phyloP scores from a whole-genome alignment of 1,140 invertebrate species.

The Tribolium madens region DNA sequence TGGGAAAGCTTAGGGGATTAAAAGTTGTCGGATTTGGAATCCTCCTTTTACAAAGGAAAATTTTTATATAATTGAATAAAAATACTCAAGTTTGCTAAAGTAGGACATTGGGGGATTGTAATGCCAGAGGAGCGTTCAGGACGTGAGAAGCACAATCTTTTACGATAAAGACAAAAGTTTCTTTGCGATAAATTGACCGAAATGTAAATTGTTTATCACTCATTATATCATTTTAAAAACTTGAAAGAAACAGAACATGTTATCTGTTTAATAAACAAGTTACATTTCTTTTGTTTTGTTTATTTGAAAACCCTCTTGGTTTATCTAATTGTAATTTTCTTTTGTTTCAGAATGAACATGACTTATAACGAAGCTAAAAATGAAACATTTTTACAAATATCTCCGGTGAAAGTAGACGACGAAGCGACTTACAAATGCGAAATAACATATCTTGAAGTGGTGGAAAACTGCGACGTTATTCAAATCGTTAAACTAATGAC shows the following conservation, averaged over 20 bases:
- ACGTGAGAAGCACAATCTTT: neutral
- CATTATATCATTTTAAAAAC: neutral
- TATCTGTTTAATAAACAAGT: too few relatives aligned
- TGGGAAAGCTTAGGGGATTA: constrained; percentile 6
- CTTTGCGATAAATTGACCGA: neutral
- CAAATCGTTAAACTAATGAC: constrained; percentile 83
- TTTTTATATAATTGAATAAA: constrained; percentile 33
- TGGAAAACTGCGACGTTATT: constrained; percentile 81
- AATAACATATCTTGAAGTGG: constrained; percentile 84
- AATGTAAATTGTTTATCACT: neutral
- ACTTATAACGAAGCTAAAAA: constrained; percentile 74
- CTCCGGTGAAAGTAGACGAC: constrained; percentile 77
- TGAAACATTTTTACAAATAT: constrained; percentile 76
- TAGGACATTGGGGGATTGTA: neutral
- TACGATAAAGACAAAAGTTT: neutral
- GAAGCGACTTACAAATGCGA: constrained; percentile 88
- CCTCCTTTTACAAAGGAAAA: neutral
- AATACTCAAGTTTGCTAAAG: constrained; percentile 1
- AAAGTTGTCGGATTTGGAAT: constrained; percentile 27
- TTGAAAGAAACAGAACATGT: too few relatives aligned
- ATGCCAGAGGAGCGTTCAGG: neutral
- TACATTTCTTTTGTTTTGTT: too few relatives aligned
- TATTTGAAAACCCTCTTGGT: neutral
- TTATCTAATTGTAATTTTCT: constrained; percentile 34
- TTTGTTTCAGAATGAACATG: constrained; percentile 75